Conservation (phyloP, 2,888 invertebrate genomes). For the Monopis laevigella region DNA sequence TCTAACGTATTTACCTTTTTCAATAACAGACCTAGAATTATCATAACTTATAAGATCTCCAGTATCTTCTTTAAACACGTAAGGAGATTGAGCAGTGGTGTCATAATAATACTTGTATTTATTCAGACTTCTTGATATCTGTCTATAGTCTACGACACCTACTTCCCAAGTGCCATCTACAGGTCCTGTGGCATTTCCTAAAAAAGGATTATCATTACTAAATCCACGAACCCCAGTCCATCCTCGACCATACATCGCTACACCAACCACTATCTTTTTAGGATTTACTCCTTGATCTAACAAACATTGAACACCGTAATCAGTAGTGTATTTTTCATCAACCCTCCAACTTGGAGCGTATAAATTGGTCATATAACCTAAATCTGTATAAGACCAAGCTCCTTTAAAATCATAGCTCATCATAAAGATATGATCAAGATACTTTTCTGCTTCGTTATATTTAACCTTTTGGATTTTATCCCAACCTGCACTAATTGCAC, state of each 20-base stretch:
- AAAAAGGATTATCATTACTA: constrained; percentile 45
- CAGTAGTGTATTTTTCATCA: constrained; percentile 59
- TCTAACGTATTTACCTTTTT: constrained; percentile 56
- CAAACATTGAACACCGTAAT: constrained; percentile 52
- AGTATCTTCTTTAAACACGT: constrained; percentile 47
- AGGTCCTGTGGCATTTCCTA: constrained; percentile 50
- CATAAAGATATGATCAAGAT: constrained; percentile 59
- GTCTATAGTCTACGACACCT: constrained; percentile 56
- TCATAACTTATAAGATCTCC: constrained; percentile 56
- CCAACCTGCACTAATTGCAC: constrained; percentile 60
- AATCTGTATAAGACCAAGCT: constrained; percentile 55
- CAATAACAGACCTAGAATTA: constrained; percentile 52
- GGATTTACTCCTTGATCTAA: constrained; percentile 54
- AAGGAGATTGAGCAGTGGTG: constrained; percentile 52
- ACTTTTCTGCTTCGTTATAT: constrained; percentile 50
- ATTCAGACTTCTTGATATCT: constrained; percentile 45
- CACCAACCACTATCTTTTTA: constrained; percentile 54
- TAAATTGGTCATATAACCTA: constrained; percentile 50
- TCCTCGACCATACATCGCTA: constrained; percentile 58
- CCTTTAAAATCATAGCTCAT: constrained; percentile 63
- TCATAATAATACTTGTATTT: constrained; percentile 58
- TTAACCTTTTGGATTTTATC: constrained; percentile 60
- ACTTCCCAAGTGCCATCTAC: constrained; percentile 60
- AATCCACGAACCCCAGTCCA: constrained; percentile 57
- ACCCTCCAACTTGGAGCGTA: constrained; percentile 54